Evolutionary conservation across 2,113 vertebrate genomes (phyloP).

Genomic region (Gasterosteus aculeatus): DNA sequence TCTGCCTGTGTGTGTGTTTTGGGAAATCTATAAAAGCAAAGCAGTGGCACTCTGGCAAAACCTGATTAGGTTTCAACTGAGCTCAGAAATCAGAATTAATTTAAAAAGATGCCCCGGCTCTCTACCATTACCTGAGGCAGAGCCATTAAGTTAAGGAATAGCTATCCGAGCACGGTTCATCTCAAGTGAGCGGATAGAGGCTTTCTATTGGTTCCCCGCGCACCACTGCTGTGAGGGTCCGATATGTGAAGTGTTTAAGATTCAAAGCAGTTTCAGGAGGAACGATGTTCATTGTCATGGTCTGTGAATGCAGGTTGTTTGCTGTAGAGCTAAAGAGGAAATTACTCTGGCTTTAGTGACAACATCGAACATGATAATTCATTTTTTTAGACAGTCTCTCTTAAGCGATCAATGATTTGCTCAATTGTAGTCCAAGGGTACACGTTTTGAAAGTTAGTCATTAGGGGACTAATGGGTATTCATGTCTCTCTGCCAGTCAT

Average conservation of each 20-base stretch:
- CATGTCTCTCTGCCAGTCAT: constrained; percentile 24
- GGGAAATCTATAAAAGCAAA: constrained; percentile 70
- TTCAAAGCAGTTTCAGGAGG: constrained; percentile 12
- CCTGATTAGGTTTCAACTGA: constrained; percentile 67
- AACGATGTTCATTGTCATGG: constrained; percentile 35
- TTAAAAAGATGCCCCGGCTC: constrained; percentile 54
- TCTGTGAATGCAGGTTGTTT: constrained; percentile 41
- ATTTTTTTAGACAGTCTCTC: constrained; percentile 37
- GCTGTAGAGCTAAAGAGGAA: constrained; percentile 21
- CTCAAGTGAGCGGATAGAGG: constrained; percentile 44
- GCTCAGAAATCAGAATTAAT: constrained; percentile 76
- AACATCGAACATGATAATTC: constrained; percentile 32
- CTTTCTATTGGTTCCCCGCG: constrained; percentile 34
- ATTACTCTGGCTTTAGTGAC: constrained; percentile 44
- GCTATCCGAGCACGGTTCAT: constrained; percentile 46
- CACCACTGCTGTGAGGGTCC: constrained; percentile 22
- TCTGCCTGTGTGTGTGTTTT: constrained; percentile 16
- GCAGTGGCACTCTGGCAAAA: constrained; percentile 59
- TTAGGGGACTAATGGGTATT: constrained; percentile 40
- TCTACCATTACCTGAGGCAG: constrained; percentile 67
- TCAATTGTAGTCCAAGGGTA: constrained; percentile 54
- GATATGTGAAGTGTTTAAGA: constrained; percentile 48
- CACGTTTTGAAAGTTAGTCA: constrained; percentile 50
- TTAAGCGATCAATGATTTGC: constrained; percentile 53
- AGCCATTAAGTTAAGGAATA: constrained; percentile 68